Base-by-base conservation (phyloP, 2,797 vertebrate species). In the Sciaenops ocellatus region DNA sequence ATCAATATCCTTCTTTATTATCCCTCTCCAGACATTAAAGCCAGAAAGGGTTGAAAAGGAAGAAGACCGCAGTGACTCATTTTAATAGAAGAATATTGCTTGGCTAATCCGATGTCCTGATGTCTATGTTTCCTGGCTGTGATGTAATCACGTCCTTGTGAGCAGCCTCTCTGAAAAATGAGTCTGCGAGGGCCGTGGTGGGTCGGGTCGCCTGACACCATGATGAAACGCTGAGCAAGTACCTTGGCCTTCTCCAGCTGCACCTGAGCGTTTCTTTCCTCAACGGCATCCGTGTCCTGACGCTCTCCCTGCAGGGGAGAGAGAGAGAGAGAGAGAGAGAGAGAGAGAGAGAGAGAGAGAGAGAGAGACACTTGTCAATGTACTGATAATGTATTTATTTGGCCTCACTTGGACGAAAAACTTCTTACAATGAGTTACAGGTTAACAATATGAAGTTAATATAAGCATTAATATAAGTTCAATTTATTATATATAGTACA, bases 171-270 rank as follows among this genome's bases (percentile, higher is more conserved):
- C 59, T 80, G 44, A 61, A 73, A 82, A 74, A 79, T 41, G 3
- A 77, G 56, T 52, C 13, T 65, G 59, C 20, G 51, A 62, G 48
- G 61, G 67, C 59, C 5, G 7, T 1, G 22, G 62, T 16, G 9
- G 13, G 65, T 64, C 48, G 11, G 44, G 50, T 55, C 16, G 5
- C 51, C 22, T 42, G 61, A 47, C 60, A 51, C 51, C 59, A 41
- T 56, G 78, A 84, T 64, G 71, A 61, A 69, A 80, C 67, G 55
- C 64, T 48, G 24, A 76, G 28, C 75, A 67, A 38, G 22, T 97
- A 99, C 98, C 97, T 98, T 99, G 79, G 98, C 97, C 90, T 99
- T 99, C 80, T 99, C 98, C 95, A 99, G 68, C 96, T 99, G 98
- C 79, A 97, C 97, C 95, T 98, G 97, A 89, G 98, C 98, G 87